Percentiles rank a stretch among this genome's conserved stretches.
These are phyloP conservation scores for Gambelia wislizenii DNA, from an alignment of 2,797 vertebrate species.

Conservation along the genomic window DNA sequence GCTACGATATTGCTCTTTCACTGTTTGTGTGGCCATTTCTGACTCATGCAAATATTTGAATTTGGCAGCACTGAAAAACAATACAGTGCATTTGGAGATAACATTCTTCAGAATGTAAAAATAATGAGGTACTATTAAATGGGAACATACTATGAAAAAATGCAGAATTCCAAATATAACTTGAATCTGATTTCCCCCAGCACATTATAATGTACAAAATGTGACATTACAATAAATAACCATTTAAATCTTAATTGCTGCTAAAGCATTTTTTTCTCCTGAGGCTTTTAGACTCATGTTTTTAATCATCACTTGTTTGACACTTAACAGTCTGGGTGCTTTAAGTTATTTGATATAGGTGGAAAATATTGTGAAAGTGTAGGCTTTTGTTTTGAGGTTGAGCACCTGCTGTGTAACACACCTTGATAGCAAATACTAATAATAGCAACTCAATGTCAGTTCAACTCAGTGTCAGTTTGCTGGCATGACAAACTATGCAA, in stretches of 20 bases:
- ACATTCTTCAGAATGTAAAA: constrained; percentile 41
- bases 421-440: constrained; percentile 40
- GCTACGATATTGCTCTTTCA: no score
- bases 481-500: constrained; percentile 17
- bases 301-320: constrained; percentile 26
- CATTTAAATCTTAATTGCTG: constrained; percentile 9
- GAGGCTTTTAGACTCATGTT: constrained; percentile 19
- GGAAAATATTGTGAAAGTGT: constrained; percentile 2
- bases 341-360: background rate
- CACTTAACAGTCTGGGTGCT: constrained; percentile 3
- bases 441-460: background rate
- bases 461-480: background rate
- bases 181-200: background rate
- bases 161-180: background rate
- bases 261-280: constrained; percentile 9
- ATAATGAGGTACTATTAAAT: background rate
- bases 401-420: background rate
- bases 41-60: constrained; percentile 35
- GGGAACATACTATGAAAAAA: background rate
- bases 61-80: constrained; percentile 45
- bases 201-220: constrained; percentile 2
- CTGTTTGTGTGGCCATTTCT: constrained; percentile 39
- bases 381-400: constrained; percentile 13
- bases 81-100: constrained; percentile 41
- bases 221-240: background rate